A percentile compares a stretch with the other conserved stretches of the same genome.
phyloP scores from a whole-genome alignment of 2,888 invertebrate genomes.

The Spisula subtruncata region DNA sequence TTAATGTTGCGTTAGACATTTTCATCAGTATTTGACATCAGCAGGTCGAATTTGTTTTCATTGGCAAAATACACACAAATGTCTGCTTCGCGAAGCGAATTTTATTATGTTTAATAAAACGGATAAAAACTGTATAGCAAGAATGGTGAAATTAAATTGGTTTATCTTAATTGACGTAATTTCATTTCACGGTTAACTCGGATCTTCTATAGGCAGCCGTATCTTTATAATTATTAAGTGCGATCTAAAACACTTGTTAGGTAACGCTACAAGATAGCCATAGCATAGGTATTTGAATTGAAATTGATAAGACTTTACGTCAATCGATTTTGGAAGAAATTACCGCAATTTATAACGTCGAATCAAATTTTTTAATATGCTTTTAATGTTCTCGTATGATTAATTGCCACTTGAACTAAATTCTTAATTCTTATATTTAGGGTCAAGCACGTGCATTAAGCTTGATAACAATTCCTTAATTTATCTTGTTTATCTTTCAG shows the following conservation, averaged over 20 bases:
- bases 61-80: slow-evolving; percentile 9
- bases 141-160: slow-evolving; percentile 21
- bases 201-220: not conserved
- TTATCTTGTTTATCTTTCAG: too few species aligned
- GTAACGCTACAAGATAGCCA: not conserved
- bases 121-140: not conserved
- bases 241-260: not conserved
- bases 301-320: not conserved
- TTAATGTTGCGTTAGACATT: too few species aligned
- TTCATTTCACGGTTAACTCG: not conserved
- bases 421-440: too few species aligned
- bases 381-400: too few species aligned
- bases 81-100: not conserved
- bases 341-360: too few species aligned
- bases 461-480: too few species aligned
- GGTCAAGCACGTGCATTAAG: too few species aligned
- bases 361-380: too few species aligned
- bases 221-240: slow-evolving; percentile 6
- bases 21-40: not conserved
- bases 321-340: slow-evolving; percentile 1
- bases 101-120: slow-evolving; percentile 4
- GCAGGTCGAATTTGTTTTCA: not conserved
- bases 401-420: too few species aligned
- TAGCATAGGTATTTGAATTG: not conserved
- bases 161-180: slow-evolving; percentile 1